Percentiles rank a stretch among this genome's conserved stretches.
phyloP scores from a whole-genome alignment of 2,113 vertebrate species.

The Pangasianodon gigas region DNA sequence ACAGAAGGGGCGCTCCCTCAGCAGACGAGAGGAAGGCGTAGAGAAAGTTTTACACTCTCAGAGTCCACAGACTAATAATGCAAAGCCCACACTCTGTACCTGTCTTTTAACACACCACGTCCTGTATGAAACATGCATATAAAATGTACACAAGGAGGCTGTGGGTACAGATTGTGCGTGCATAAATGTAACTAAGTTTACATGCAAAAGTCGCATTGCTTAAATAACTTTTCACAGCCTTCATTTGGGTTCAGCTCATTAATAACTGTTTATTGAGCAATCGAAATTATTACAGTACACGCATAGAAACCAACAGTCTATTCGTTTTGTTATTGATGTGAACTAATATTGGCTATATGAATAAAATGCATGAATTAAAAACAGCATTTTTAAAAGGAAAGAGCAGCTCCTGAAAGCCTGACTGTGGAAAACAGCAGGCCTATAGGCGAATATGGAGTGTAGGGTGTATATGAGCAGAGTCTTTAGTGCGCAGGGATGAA shows the following conservation, averaged over 20 bases:
- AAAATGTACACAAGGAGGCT: background rate
- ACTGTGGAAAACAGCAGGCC: background rate
- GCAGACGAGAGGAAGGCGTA: slow-evolving; percentile 68
- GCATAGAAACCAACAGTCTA: too few relatives aligned
- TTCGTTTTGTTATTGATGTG: background rate
- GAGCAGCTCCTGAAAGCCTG: background rate
- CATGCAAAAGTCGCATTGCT: background rate
- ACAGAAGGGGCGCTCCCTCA: slow-evolving; percentile 54
- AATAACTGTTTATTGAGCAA: background rate
- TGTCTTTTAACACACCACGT: background rate
- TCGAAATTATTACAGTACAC: background rate
- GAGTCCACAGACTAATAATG: slow-evolving; percentile 8
- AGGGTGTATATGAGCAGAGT: background rate
- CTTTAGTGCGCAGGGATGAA: background rate
- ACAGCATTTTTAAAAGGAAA: too few relatives aligned
- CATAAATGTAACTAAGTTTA: background rate
- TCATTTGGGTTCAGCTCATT: background rate
- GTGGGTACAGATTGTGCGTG: background rate
- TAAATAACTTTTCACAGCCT: background rate
- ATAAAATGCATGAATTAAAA: background rate
- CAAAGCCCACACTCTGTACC: background rate
- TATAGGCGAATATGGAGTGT: background rate
- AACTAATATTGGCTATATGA: background rate
- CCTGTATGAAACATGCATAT: background rate
- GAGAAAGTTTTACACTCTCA: slow-evolving; percentile 49